Base-by-base conservation (phyloP, 2,888 invertebrate species). In the Autographa pulchrina region DNA sequence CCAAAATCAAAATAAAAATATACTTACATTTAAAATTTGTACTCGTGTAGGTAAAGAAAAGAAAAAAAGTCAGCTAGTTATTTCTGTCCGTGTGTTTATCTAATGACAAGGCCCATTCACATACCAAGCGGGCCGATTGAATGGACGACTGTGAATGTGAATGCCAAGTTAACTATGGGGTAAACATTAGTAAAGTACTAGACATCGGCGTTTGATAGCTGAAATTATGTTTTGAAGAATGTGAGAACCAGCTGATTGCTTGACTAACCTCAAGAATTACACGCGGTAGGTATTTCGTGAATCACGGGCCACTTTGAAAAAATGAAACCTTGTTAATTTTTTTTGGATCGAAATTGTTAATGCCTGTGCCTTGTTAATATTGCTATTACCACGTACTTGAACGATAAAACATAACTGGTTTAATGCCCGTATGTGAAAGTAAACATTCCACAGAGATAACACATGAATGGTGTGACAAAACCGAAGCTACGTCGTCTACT, bases 21-120 rank as follows among this genome's bases (percentile, higher is more conserved):
- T 77, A 83, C 83, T 83, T 80, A 83, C 77, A 73, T 77, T 60
- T 48, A 48, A 72, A 67, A 79, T 72, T 35, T 70, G 66, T 77
- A 70, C 32, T 69, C 74, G 72, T 66, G 62, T 68, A 43, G 48
- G 70, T 71, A 72, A 70, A 73, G 61, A 65, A 75, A 56, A 75
- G 75, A 8, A 72, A 65, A 73, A 70, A 74, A 69, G 66, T 41
- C 69, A 66, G 61, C 65, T 48, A 65, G 70, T 65, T 83, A 78
- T 83, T 78, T 74, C 25, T 64, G 81, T 77, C 68, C 68, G 52
- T 54, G 59, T 83, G 78, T 83, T 74, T 81, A 74, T 73, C 62
- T 74, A 79, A 77, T 79, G 77, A 77, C 71, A 77, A 74, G 79
- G 73, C 72, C 72, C 70, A 83, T 80, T 83, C 75, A 74, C 74